Percentiles rank a stretch among this genome's conserved stretches.
These are phyloP conservation scores for Volucella inflata DNA, from an alignment of 2,888 invertebrate genomes.

Conservation along the genomic window DNA sequence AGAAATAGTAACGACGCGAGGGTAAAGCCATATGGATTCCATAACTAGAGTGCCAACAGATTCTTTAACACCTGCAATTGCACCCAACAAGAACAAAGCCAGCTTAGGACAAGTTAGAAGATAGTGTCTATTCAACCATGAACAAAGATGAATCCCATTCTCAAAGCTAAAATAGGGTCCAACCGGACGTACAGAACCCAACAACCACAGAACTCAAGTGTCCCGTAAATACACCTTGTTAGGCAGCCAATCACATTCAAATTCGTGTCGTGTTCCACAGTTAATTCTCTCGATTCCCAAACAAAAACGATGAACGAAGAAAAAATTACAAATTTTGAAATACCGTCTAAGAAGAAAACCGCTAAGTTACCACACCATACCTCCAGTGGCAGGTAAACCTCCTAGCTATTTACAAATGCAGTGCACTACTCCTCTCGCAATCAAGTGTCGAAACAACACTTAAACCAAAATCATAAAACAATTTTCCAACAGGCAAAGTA, in stretches of 20 bases:
- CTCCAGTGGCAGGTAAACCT: neutral
- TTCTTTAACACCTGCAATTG: too few relatives aligned
- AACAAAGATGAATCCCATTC: too few relatives aligned
- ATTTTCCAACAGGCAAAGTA: conserved; percentile 12
- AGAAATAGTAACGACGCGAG: too few relatives aligned
- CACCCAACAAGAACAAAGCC: too few relatives aligned
- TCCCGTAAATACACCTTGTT: too few relatives aligned
- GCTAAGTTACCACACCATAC: conserved; percentile 1
- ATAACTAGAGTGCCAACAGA: too few relatives aligned
- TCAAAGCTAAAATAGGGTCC: too few relatives aligned
- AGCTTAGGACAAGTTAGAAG: too few relatives aligned
- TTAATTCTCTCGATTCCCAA: neutral
- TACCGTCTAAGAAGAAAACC: neutral
- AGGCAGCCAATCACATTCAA: conserved; percentile 1
- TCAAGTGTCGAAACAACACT: conserved; percentile 49
- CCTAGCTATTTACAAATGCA: conserved; percentile 18
- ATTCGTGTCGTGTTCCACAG: neutral
- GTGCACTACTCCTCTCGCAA: conserved; percentile 49
- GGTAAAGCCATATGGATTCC: too few relatives aligned
- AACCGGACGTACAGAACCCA: too few relatives aligned
- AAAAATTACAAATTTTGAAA: neutral
- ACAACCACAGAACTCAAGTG: too few relatives aligned
- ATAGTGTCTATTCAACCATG: too few relatives aligned
- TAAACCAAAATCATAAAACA: conserved; percentile 52
- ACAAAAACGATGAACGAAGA: neutral